Conservation (phyloP, 2,797 vertebrate genomes). For the Mus caroli region DNA sequence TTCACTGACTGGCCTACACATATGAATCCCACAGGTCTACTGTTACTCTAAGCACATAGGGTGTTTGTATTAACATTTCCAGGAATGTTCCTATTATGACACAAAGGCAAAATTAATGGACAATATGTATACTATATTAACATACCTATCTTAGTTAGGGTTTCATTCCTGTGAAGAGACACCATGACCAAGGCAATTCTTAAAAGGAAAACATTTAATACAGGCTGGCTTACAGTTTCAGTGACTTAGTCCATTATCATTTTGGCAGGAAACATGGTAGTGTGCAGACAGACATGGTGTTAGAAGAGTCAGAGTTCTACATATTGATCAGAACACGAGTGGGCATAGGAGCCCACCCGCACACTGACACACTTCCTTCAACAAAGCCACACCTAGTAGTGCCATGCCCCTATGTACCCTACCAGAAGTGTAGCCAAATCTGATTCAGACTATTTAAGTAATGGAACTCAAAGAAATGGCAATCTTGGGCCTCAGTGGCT, state of each 20-base stretch:
- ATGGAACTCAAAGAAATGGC: background rate
- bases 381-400: background rate
- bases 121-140: constrained; percentile 19
- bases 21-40: background rate
- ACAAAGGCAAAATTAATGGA: constrained; percentile 42
- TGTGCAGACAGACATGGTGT: background rate
- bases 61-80: background rate
- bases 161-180: background rate
- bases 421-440: background rate
- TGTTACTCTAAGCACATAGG: background rate
- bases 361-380: background rate
- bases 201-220: background rate
- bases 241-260: background rate
- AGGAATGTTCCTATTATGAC: constrained; percentile 17
- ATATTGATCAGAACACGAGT: background rate
- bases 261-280: background rate
- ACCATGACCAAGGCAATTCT: background rate
- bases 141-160: background rate
- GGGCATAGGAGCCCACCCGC: background rate
- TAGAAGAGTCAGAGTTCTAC: background rate
- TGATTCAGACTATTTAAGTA: background rate
- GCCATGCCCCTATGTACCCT: background rate
- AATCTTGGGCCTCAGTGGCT: too few species aligned
- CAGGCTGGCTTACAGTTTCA: background rate
- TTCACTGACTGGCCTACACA: background rate